Evolutionary conservation across 2,888 invertebrate species (phyloP).

Genomic region (Papilio elwesi): DNA sequence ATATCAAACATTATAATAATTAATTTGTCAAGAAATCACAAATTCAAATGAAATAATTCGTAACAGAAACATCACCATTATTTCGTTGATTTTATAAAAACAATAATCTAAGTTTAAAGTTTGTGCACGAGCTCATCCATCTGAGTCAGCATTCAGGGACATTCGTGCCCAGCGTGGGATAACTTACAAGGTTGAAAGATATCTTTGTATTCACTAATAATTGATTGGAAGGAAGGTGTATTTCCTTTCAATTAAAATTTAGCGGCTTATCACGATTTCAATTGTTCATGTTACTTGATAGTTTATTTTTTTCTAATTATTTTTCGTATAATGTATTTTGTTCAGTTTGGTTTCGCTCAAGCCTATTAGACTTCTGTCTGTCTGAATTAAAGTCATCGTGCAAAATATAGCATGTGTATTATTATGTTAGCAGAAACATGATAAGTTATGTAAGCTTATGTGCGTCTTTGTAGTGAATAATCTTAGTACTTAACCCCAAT

Average conservation of each 20-base stretch:
- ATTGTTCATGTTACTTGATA: not conserved
- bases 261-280: slow-evolving; percentile 1
- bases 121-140: not conserved
- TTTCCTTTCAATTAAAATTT: slow-evolving; percentile 19
- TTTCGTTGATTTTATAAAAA: slow-evolving; percentile 7
- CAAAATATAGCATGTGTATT: too few species aligned
- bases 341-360: not conserved
- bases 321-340: not conserved
- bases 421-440: too few species aligned
- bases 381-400: too few species aligned
- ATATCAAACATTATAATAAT: too few species aligned
- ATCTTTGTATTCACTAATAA: slow-evolving; percentile 22
- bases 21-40: not conserved
- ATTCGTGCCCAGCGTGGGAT: slow-evolving; percentile 29
- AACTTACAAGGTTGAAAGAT: slow-evolving; percentile 33
- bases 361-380: too few species aligned
- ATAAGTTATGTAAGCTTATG: too few species aligned
- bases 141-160: slow-evolving; percentile 29
- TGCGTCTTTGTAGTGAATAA: too few species aligned
- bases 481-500: too few species aligned
- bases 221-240: slow-evolving; percentile 9
- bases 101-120: slow-evolving; percentile 8
- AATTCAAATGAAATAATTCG: not conserved
- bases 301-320: not conserved
- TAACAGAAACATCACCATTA: not conserved